Evolutionary conservation across 2,113 vertebrate genomes (phyloP), one percentile per base, ranked within the genome.

Genomic region (Pelobates fuscus): DNA sequence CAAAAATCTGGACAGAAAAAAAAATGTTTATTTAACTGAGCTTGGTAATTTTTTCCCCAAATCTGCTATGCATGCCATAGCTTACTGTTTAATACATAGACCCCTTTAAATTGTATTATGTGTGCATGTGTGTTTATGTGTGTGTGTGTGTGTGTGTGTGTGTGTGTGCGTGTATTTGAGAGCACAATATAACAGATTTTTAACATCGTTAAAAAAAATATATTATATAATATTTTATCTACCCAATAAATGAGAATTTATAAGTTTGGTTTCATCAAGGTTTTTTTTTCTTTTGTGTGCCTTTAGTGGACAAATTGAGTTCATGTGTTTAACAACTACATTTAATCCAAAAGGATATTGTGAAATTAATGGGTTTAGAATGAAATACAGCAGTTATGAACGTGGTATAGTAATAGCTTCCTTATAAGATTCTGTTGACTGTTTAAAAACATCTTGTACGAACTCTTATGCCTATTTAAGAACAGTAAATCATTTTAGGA

Each of bases 371-470:
- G 81, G 54, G 76, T 71, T 83, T 14, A 0, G 8, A 5, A 79
- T 67, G 78, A 84, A 82, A 81, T 67, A 44, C 59, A 77, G 68
- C 44, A 82, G 70, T 29, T 37, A 68, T 70, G 71, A 2, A 46
- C 27, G 73, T 61, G 62, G 21, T 60, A 61, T 30, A 37, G 52
- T 52, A 61, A 68, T 77, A 41, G 67, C 65, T 76, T 76, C 41
- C 73, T 68, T 52, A 8, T 61, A 49, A 52, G 25, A 54, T 49
- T 60, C 26, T 27, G 29, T 18, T 57, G 71, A 26, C 27, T 63
- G 23, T 15, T 23, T 59, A 24, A 52, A n/a, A 68, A 52, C 55
- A 54, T 49, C 37, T 58, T 37, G 30, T 58, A 66, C 17, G n/a
- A 21, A 43, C 57, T 32, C 30, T 23, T 21, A 14, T 60, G 64